Percentiles rank a stretch among this genome's conserved stretches.
These are phyloP conservation scores for Lethenteron reissneri DNA, from an alignment of 2,113 vertebrate species.

Conservation along the genomic window DNA sequence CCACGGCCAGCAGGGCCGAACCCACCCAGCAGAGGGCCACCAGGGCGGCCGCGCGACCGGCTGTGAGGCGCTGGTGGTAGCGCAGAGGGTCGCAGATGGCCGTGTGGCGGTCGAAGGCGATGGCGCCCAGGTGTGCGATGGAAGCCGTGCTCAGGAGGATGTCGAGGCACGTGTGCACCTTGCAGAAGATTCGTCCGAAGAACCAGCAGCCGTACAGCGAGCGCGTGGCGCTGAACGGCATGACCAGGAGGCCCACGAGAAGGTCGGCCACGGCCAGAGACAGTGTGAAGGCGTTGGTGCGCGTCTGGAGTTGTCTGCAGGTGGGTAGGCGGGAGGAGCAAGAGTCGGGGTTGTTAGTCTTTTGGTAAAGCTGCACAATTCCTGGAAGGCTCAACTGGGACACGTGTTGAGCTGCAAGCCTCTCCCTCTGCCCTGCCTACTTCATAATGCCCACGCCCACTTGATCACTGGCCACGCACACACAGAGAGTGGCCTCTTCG, in stretches of 20 bases:
- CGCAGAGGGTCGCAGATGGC: constrained; percentile 14
- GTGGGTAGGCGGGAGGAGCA: too few species aligned
- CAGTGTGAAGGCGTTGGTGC: constrained; percentile 24
- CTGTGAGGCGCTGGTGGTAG: constrained; percentile 5
- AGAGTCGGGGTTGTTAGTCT: too few species aligned
- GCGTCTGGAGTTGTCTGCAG: constrained; percentile 27
- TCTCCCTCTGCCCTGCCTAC: too few species aligned
- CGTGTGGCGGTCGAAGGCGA: constrained; percentile 16
- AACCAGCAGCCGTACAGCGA: constrained; percentile 20
- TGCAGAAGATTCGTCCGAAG: constrained; percentile 17
- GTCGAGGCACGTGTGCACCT: constrained; percentile 17
- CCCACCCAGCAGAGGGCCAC: constrained; percentile 5
- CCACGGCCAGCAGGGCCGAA: constrained; percentile 6
- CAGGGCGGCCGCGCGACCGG: background rate
- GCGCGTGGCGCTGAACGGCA: constrained; percentile 18
- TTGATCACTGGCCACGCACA: too few species aligned
- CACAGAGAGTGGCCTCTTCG: too few species aligned
- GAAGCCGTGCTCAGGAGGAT: constrained; percentile 17
- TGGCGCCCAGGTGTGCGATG: constrained; percentile 19
- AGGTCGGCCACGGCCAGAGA: constrained; percentile 23
- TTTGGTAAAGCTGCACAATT: too few species aligned
- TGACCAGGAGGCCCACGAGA: constrained; percentile 14
- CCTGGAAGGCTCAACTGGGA: too few species aligned
- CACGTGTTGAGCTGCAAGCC: too few species aligned
- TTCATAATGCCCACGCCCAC: too few species aligned